A percentile compares a stretch with the other conserved stretches of the same genome.
Conservation (phyloP, 2,888 invertebrate genomes). For the Clostera curtula region DNA sequence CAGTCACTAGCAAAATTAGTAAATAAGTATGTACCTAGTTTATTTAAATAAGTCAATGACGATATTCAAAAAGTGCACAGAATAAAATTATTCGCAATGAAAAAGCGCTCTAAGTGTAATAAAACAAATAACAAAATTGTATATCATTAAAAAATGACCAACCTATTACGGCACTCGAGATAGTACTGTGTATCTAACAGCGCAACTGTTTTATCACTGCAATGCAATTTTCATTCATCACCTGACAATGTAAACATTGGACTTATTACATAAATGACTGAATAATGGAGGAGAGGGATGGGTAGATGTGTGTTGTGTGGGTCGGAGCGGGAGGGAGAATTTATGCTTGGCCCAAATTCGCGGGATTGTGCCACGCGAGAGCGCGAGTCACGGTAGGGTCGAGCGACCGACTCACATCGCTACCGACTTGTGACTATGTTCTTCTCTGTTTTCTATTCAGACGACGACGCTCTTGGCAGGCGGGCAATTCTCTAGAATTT, state of each 20-base stretch:
- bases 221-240: conserved; percentile 33
- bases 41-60: too few relatives aligned
- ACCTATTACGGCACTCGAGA: conserved; percentile 15
- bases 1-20: too few relatives aligned
- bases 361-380: conserved; percentile 56
- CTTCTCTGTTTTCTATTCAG: conserved; percentile 49
- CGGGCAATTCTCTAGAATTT: conserved; percentile 44
- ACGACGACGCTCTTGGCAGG: conserved; percentile 37
- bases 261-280: conserved; percentile 52
- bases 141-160: conserved; percentile 16
- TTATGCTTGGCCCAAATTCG: conserved; percentile 59
- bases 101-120: too few relatives aligned
- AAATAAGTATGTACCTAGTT: too few relatives aligned
- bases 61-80: too few relatives aligned
- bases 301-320: conserved; percentile 20
- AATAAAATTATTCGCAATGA: too few relatives aligned
- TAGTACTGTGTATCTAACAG: conserved; percentile 14
- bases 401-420: conserved; percentile 70
- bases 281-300: conserved; percentile 37
- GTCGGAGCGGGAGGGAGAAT: conserved; percentile 39
- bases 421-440: conserved; percentile 66
- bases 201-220: conserved; percentile 19
- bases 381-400: conserved; percentile 47
- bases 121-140: too few relatives aligned
- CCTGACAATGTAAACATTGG: conserved; percentile 60